A percentile compares a stretch with the other conserved stretches of the same genome.
Evolutionary conservation across 2,113 vertebrate species (phyloP).

Genomic region (Meleagris gallopavo): DNA sequence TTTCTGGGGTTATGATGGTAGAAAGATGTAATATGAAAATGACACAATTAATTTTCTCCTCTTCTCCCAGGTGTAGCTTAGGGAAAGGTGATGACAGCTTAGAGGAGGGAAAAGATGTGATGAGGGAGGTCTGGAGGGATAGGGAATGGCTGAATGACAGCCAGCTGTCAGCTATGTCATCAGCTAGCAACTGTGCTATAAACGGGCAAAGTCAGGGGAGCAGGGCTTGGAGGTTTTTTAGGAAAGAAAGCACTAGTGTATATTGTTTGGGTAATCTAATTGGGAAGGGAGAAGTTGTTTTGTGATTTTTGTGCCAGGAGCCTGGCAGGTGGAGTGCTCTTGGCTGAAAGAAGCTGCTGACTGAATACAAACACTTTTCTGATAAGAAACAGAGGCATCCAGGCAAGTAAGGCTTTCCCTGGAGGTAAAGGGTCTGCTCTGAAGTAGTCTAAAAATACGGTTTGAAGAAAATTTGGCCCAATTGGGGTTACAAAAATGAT

Average conservation of each 20-base stretch:
- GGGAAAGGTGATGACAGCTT: conserved; percentile 57
- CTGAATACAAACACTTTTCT: background rate
- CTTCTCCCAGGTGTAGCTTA: background rate
- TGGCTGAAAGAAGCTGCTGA: background rate
- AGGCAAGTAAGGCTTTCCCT: background rate
- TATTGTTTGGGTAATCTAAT: background rate
- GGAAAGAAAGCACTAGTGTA: background rate
- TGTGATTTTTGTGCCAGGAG: background rate
- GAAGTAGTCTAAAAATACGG: background rate
- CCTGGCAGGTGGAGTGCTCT: background rate
- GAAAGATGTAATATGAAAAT: conserved; percentile 42
- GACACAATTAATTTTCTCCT: conserved; percentile 64
- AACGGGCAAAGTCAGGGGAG: background rate
- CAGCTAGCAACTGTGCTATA: background rate
- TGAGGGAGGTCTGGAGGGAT: background rate
- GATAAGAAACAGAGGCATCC: background rate
- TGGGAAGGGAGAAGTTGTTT: background rate
- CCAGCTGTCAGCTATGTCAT: background rate
- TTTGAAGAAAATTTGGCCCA: background rate
- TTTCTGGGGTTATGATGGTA: conserved; percentile 15
- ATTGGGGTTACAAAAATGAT: too few relatives aligned
- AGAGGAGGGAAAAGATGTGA: conserved; percentile 7
- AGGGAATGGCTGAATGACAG: background rate
- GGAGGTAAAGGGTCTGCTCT: background rate
- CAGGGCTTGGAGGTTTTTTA: background rate